These are phyloP conservation scores for Axinella damicornis DNA, from an alignment of 37 sponge, comb jelly and placozoan genomes.

Conservation along the genomic window DNA sequence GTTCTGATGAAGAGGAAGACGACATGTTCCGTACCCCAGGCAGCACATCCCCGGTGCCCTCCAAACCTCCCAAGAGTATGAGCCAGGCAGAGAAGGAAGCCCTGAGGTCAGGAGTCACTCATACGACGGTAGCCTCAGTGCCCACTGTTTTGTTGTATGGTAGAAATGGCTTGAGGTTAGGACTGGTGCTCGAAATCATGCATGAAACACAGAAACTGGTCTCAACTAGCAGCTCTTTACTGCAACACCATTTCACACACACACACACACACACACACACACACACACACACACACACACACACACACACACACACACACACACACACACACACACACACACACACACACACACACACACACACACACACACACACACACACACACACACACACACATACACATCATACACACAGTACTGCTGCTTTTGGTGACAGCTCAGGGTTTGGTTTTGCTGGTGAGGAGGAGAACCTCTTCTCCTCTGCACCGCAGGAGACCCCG, in stretches of 20 bases:
- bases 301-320: too few species aligned
- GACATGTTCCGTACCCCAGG: conserved; percentile 61
- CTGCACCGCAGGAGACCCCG: not conserved
- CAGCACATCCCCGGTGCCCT: conserved; percentile 1
- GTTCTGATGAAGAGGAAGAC: conserved; percentile 61
- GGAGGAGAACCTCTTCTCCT: conserved; percentile 48
- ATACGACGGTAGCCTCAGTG: not conserved
- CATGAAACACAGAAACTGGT: too few species aligned
- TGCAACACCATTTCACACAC: too few species aligned
- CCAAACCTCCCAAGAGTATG: conserved; percentile 29
- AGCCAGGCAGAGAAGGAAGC: conserved; percentile 52
- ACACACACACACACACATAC: not conserved
- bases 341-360: not conserved
- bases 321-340: too few species aligned
- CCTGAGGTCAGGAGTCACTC: conserved; percentile 14
- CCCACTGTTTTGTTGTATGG: too few species aligned
- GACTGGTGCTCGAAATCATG: too few species aligned
- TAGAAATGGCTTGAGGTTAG: too few species aligned
- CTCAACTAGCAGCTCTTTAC: too few species aligned
- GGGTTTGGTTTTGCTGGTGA: conserved; percentile 48
- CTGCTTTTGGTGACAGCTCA: conserved; percentile 42
- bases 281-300: too few species aligned
- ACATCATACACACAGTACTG: conserved; percentile 30
- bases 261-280: too few species aligned
- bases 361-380: not conserved